Percentiles rank a stretch among this genome's conserved stretches.
These are phyloP conservation scores for Ctenomys sociabilis DNA, from an alignment of 2,113 vertebrate genomes.

Conservation along the genomic window DNA sequence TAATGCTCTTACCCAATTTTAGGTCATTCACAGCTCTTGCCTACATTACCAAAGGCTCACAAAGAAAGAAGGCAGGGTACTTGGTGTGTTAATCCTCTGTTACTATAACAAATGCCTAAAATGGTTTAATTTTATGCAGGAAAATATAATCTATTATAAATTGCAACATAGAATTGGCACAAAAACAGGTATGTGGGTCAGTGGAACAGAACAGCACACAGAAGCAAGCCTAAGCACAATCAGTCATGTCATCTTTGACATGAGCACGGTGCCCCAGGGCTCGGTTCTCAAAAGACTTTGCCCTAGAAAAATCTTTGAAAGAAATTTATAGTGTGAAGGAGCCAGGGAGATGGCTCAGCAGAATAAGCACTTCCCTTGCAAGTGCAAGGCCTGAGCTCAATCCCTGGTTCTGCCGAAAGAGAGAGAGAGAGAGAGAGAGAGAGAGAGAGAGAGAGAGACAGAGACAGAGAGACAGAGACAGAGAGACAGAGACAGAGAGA, in stretches of 20 bases:
- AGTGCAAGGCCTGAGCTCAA: too few relatives aligned
- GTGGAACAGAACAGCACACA: neutral
- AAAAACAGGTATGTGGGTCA: neutral
- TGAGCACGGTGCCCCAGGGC: neutral
- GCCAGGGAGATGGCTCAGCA: too few relatives aligned
- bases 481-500: too few relatives aligned
- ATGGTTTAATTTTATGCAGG: too few relatives aligned
- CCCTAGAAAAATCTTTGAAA: neutral
- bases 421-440: too few relatives aligned
- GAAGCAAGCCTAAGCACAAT: neutral
- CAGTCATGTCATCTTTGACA: neutral
- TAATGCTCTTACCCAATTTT: neutral
- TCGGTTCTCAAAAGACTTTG: neutral
- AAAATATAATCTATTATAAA: too few relatives aligned
- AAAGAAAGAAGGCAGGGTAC: neutral
- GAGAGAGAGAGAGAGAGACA: too few relatives aligned
- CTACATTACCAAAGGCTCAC: neutral
- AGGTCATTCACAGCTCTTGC: neutral
- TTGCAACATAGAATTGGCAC: too few relatives aligned
- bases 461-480: too few relatives aligned
- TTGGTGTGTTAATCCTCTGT: neutral
- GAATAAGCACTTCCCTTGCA: too few relatives aligned
- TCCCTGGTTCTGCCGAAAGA: too few relatives aligned
- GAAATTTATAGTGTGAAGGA: neutral
- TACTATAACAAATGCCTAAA: neutral